Conservation (phyloP, 2,888 invertebrate genomes). For the Caenorhabditis sp. region DNA sequence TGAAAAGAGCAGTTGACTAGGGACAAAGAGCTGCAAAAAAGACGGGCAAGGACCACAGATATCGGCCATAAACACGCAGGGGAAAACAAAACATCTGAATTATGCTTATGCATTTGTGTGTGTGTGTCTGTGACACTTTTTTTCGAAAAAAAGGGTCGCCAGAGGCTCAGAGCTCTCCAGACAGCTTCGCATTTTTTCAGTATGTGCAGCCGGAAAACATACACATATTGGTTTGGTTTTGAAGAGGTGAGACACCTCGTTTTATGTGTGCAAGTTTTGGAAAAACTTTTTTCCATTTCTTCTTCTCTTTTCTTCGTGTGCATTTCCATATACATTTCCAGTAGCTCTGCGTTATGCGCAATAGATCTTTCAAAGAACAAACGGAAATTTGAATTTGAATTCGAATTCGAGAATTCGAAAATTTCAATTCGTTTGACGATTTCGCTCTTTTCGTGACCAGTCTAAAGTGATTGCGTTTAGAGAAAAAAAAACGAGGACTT, state of each 20-base stretch:
- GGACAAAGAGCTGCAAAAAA: conserved; percentile 5
- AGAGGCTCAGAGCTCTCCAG: not conserved
- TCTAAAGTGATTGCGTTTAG: too few species aligned
- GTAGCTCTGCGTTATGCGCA: too few species aligned
- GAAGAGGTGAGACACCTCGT: conserved; percentile 32
- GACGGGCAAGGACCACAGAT: not conserved
- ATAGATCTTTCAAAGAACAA: too few species aligned
- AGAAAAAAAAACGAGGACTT: too few species aligned
- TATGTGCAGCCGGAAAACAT: conserved; percentile 26
- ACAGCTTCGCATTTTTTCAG: not conserved
- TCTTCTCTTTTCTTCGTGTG: conserved; percentile 12
- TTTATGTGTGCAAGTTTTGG: conserved; percentile 2
- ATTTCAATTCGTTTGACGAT: too few species aligned
- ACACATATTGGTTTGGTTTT: conserved; percentile 40
- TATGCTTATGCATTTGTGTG: conserved; percentile 28
- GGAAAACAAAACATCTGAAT: conserved; percentile 34
- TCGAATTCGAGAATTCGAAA: too few species aligned
- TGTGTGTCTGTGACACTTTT: conserved; percentile 43
- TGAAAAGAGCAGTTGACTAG: conserved; percentile 26
- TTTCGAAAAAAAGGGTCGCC: conserved; percentile 1
- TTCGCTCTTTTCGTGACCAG: too few species aligned
- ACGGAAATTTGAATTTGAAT: too few species aligned
- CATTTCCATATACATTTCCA: too few species aligned
- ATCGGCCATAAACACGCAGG: not conserved
- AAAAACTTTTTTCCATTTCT: too few species aligned